A percentile compares a stretch with the other conserved stretches of the same genome.
Evolutionary conservation across 2,113 vertebrate genomes (phyloP).

Genomic region (Phaetusa simplex): DNA sequence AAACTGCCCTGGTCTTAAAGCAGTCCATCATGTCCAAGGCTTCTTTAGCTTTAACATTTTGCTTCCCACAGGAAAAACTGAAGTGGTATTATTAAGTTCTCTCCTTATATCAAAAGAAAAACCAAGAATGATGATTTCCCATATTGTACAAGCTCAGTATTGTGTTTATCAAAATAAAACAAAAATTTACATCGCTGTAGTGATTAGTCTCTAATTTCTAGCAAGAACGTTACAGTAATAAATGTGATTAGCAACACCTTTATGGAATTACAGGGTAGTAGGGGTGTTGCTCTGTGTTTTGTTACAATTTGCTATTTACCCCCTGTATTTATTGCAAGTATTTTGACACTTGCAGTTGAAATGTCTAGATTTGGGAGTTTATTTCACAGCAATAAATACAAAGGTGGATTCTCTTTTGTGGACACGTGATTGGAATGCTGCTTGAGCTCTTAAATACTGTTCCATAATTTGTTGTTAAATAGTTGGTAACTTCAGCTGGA

Average conservation of each 20-base stretch:
- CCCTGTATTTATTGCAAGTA: neutral
- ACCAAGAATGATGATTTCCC: neutral
- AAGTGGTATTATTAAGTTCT: neutral
- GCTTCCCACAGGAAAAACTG: neutral
- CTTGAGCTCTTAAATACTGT: conserved; percentile 28
- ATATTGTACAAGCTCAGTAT: neutral
- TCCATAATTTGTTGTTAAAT: conserved; percentile 6
- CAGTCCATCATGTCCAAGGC: neutral
- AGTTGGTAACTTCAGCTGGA: neutral
- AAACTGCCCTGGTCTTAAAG: neutral
- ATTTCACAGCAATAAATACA: conserved; percentile 10
- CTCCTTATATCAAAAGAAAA: neutral
- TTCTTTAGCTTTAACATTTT: neutral
- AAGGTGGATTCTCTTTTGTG: neutral
- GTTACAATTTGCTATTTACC: neutral
- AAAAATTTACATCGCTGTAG: neutral
- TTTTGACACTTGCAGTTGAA: neutral
- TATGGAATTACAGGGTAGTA: neutral
- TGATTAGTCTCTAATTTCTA: neutral
- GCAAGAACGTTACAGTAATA: neutral
- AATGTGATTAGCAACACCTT: neutral
- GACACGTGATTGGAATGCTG: neutral
- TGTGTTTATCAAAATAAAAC: neutral
- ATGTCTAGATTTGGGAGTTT: conserved; percentile 2
- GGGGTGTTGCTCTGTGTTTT: neutral